Percentiles rank a stretch among this genome's conserved stretches.
Conservation (phyloP, 2,113 vertebrate genomes). For the Brachypteracias leptosomus region DNA sequence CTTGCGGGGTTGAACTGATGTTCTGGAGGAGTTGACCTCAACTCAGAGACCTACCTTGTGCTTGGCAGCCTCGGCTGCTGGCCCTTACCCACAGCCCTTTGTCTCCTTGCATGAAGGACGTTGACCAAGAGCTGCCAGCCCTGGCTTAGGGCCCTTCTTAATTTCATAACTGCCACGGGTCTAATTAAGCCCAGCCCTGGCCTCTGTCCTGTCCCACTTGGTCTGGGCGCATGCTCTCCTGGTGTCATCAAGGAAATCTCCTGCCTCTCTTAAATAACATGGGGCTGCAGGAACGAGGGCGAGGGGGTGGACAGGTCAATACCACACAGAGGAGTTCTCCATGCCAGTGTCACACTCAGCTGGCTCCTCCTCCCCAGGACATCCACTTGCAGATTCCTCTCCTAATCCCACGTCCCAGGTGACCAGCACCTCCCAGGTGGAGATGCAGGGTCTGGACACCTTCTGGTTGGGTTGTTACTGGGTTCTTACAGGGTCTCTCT, state of each 20-base stretch:
- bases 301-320: background rate
- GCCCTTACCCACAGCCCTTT: background rate
- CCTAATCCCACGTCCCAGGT: background rate
- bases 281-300: background rate
- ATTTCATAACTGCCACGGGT: background rate
- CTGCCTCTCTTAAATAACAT: conserved; percentile 6
- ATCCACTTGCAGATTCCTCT: background rate
- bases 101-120: background rate
- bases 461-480: background rate
- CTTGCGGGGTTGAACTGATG: too few relatives aligned
- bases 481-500: background rate
- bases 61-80: background rate
- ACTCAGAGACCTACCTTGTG: background rate
- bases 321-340: background rate
- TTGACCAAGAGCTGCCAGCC: background rate
- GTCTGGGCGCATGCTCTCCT: accelerated
- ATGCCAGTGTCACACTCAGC: background rate
- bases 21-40: background rate
- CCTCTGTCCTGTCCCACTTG: background rate
- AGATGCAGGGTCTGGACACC: background rate
- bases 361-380: background rate
- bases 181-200: background rate
- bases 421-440: background rate
- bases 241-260: background rate
- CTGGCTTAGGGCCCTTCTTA: background rate